Conservation (phyloP, 2,113 vertebrate genomes). For the Cepphus grylle region DNA sequence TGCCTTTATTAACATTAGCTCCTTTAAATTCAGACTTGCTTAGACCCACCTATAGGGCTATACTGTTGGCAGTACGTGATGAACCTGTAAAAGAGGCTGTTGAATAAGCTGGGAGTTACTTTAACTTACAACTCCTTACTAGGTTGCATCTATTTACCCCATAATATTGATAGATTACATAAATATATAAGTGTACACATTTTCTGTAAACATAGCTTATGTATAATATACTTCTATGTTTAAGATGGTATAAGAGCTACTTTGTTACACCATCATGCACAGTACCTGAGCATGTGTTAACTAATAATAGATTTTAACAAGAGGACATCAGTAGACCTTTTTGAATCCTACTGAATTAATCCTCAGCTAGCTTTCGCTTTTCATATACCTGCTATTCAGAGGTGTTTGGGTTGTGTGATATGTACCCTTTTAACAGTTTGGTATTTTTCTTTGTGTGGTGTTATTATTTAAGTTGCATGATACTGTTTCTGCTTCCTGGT, state of each 20-base stretch:
- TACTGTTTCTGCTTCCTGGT: neutral
- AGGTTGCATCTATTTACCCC: neutral
- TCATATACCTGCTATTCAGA: neutral
- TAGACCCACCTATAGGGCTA: neutral
- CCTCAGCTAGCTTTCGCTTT: neutral
- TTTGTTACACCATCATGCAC: neutral
- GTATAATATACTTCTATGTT: neutral
- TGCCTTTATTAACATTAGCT: neutral
- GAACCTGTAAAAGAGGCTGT: neutral
- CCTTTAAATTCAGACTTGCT: neutral
- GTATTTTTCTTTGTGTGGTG: neutral
- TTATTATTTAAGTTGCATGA: neutral
- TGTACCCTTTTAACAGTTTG: neutral
- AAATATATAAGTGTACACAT: neutral
- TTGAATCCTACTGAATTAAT: neutral
- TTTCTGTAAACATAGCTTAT: neutral
- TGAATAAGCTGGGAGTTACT: neutral
- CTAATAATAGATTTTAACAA: neutral
- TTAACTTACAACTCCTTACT: neutral
- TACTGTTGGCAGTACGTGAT: neutral
- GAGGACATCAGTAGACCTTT: neutral
- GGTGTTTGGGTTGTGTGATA: neutral
- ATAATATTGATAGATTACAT: neutral
- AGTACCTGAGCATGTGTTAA: neutral
- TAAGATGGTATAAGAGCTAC: neutral